Conservation (phyloP, 2,113 vertebrate species). For the Dasyornis broadbenti region DNA sequence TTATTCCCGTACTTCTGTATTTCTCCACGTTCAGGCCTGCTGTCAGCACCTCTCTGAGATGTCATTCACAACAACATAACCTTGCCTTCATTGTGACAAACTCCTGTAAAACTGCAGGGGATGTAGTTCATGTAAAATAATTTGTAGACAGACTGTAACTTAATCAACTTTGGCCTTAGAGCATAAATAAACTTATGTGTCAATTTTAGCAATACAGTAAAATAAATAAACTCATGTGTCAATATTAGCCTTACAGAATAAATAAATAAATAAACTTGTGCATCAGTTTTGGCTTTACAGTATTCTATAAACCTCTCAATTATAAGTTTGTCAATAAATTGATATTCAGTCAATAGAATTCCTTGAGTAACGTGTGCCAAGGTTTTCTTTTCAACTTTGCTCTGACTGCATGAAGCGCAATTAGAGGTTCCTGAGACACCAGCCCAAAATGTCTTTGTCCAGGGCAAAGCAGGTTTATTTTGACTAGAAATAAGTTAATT, state of each 20-base stretch:
- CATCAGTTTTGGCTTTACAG: background rate
- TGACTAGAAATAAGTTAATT: background rate
- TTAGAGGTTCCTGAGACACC: background rate
- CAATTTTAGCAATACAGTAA: background rate
- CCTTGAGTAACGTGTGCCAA: accelerated
- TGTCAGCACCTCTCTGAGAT: background rate
- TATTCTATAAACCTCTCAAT: background rate
- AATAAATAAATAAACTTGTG: background rate
- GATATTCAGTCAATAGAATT: background rate
- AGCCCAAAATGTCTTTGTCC: background rate
- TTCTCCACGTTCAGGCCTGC: background rate
- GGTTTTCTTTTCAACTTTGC: background rate
- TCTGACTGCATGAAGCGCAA: background rate
- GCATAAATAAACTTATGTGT: background rate
- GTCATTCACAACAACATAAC: background rate
- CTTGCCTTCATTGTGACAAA: background rate
- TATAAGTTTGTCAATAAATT: background rate
- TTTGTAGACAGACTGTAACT: background rate
- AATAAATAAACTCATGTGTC: background rate
- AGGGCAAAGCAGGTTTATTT: background rate
- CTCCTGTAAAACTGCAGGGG: background rate
- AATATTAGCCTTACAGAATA: background rate
- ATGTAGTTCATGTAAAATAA: background rate
- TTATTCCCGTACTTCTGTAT: background rate
- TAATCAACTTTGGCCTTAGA: background rate